phyloP scores from a whole-genome alignment of 2,797 vertebrate genomes.

The Pangasius djambal region DNA sequence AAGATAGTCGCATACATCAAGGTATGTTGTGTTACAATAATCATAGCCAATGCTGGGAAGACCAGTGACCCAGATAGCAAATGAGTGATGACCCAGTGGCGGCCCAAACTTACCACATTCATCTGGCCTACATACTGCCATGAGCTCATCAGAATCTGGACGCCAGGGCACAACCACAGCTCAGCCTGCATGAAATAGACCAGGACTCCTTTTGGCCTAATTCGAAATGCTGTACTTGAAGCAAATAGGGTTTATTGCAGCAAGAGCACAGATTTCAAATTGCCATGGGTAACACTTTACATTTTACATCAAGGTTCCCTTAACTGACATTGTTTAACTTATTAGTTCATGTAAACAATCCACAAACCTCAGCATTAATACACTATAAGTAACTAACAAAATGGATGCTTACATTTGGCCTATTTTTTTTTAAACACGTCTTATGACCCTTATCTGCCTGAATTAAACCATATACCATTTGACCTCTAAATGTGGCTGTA shows the following conservation, averaged over 20 bases:
- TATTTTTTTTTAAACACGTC: background rate
- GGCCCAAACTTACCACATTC: background rate
- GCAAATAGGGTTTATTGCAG: background rate
- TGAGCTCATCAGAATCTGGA: background rate
- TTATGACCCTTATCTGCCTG: background rate
- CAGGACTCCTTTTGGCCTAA: background rate
- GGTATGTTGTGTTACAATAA: slow-evolving; percentile 71
- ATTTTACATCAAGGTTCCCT: background rate
- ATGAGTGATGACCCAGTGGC: background rate
- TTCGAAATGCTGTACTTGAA: background rate
- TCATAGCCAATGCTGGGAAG: background rate
- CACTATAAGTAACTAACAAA: background rate
- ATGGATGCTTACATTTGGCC: too few species aligned
- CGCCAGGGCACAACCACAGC: background rate
- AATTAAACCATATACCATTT: background rate
- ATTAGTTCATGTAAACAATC: background rate
- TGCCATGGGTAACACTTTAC: background rate
- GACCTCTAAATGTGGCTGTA: background rate
- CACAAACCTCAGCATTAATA: background rate
- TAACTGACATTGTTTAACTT: background rate
- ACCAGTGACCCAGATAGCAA: background rate
- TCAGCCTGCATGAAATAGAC: background rate
- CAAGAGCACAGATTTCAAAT: background rate
- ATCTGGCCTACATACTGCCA: background rate
- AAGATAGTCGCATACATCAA: slow-evolving; percentile 93